These are phyloP conservation scores for Ptiloglossa arizonensis DNA, from an alignment of 1,140 invertebrate species.

Conservation along the genomic window DNA sequence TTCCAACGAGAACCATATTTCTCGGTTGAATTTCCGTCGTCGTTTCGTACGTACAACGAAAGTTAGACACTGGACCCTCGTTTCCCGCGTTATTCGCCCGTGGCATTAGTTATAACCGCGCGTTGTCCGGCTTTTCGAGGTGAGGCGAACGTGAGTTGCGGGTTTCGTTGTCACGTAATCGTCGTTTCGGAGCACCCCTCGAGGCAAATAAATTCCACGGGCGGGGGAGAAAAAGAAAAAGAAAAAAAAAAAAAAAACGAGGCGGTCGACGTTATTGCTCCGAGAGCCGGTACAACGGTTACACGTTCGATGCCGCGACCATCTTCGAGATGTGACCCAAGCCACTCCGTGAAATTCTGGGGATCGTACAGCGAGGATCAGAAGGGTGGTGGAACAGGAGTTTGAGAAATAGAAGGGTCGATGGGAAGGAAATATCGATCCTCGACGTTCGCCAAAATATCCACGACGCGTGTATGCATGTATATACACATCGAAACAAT, in stretches of 20 bases:
- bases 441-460: constrained; percentile 7
- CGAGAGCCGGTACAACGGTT: constrained; percentile 21
- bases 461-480: not conserved
- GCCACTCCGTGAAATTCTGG: constrained; percentile 38
- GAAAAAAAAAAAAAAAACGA: not conserved
- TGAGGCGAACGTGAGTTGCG: not conserved
- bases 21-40: no score
- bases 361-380: constrained; percentile 19
- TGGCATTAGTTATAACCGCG: no score
- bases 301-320: constrained; percentile 6
- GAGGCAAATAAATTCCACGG: constrained; percentile 59
- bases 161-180: constrained; percentile 41
- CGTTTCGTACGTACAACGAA: no score
- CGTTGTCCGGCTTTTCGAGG: no score
- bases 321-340: constrained; percentile 29
- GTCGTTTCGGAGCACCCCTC: constrained; percentile 42
- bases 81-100: no score
- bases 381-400: not conserved
- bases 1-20: no score
- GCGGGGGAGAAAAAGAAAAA: no score
- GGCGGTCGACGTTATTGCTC: constrained; percentile 36
- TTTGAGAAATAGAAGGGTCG: constrained; percentile 43
- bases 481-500: not conserved
- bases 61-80: no score
- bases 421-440: constrained; percentile 16